Base-by-base conservation (phyloP, 1,140 invertebrate genomes). In the Apis laboriosa region DNA sequence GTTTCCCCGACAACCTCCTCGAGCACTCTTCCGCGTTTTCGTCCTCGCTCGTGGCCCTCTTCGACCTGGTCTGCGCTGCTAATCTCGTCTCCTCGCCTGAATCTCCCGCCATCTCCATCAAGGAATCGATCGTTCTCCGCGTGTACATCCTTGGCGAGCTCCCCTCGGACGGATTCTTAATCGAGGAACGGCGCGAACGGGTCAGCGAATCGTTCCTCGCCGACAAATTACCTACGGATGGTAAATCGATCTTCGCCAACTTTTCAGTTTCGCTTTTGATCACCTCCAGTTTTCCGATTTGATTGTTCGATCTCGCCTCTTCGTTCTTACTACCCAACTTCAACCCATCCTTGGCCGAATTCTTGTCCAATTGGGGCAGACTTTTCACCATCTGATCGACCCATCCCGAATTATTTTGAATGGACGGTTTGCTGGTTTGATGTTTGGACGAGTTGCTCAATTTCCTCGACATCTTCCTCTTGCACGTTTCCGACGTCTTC, bases 231-330 rank as follows among this genome's bases (percentile, higher is more conserved):
- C 19, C 8, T 19, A 7, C 15, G 17, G 55, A 19, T 1, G 9
- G 13, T 1, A 8, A n/a, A 15, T 68, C 28, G 2, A 3, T 9
- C 4, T 49, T 58, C 4, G 19, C 9, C 0, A n/a, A n/a, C 12
- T 70, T 53, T 15, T 80, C 73, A 1, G 73, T 82, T 2, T 77
- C 80, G 49, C 80, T 82, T 56, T n/a, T 58, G 17, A 82, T 82
- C 0, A 43, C 64, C 8, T 77, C 43, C 9, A 82, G 17, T 8
- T 58, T 77, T 2, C 17, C 9, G 1, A n/a, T 7, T 2, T 51
- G 51, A 11, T 11, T 24, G 24, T 8, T 51, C 2, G 19, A 19
- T 19, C 61, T 79, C 9, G 7, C 8, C 1, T 24, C n/a, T 0
- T 34, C 55, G 1, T 9, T 17, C n/a, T n/a, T 55, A 17, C 1